A percentile compares a stretch with the other conserved stretches of the same genome.
phyloP scores from a whole-genome alignment of 2,888 invertebrate genomes.

The Dasypolia templi region DNA sequence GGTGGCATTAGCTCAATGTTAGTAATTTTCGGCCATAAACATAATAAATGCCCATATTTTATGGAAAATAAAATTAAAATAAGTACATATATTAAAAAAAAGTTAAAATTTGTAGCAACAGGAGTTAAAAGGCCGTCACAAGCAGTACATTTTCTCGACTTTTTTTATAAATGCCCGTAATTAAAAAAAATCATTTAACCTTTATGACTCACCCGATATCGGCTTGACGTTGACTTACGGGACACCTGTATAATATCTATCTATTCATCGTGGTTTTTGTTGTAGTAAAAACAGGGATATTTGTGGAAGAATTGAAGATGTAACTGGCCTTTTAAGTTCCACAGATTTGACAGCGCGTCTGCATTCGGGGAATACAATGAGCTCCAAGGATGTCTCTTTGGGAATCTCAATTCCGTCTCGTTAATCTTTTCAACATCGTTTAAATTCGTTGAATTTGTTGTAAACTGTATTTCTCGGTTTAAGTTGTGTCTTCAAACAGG shows the following conservation, averaged over 20 bases:
- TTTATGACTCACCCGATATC: too few relatives aligned
- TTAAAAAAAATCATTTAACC: too few relatives aligned
- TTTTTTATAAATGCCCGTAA: too few relatives aligned
- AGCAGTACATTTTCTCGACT: too few relatives aligned
- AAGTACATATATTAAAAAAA: too few relatives aligned
- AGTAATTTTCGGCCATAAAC: slow-evolving; percentile 55
- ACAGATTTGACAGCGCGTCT: slow-evolving; percentile 47
- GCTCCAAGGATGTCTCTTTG: slow-evolving; percentile 47
- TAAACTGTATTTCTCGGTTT: slow-evolving; percentile 22
- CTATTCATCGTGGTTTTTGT: slow-evolving; percentile 3
- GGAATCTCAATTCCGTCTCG: slow-evolving; percentile 42
- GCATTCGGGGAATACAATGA: slow-evolving; percentile 47
- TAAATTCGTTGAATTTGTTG: slow-evolving; percentile 47
- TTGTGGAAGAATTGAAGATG: slow-evolving; percentile 46
- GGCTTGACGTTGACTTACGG: too few relatives aligned
- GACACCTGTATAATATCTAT: too few relatives aligned
- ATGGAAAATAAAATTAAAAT: too few relatives aligned
- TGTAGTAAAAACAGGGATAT: slow-evolving; percentile 4
- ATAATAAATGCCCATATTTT: slow-evolving; percentile 40
- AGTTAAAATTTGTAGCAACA: too few relatives aligned
- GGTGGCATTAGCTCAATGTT: slow-evolving; percentile 26
- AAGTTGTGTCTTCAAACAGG: slow-evolving; percentile 22
- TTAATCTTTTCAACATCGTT: slow-evolving; percentile 51
- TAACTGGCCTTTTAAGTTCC: slow-evolving; percentile 47
- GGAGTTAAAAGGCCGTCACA: too few relatives aligned